Evolutionary conservation across 2,113 vertebrate genomes (phyloP).

Genomic region (Colossoma macropomum): DNA sequence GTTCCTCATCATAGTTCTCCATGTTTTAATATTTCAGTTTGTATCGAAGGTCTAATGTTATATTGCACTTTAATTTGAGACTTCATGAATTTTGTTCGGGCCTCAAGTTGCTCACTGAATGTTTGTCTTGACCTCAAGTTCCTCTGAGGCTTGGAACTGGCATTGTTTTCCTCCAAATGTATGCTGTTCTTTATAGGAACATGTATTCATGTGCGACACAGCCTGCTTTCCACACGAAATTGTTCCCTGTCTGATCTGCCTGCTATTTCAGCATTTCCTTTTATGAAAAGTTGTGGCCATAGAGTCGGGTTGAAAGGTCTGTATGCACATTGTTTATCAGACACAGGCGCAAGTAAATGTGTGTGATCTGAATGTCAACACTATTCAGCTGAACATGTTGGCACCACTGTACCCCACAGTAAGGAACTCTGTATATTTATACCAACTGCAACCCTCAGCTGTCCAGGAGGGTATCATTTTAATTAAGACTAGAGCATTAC

Average conservation of each 20-base stretch:
- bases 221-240: not conserved
- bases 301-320: not conserved
- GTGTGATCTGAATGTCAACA: not conserved
- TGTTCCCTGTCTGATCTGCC: not conserved
- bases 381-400: no score
- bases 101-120: not conserved
- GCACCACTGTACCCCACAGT: not conserved
- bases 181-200: not conserved
- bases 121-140: not conserved
- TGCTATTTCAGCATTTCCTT: slow-evolving; percentile 4
- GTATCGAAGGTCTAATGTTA: not conserved
- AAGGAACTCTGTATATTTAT: not conserved
- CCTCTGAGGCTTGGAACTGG: not conserved
- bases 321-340: not conserved
- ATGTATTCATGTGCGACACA: not conserved
- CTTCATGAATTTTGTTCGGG: no score
- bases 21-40: not conserved
- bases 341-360: not conserved
- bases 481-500: not conserved
- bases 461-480: slow-evolving; percentile 1
- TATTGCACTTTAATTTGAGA: no score
- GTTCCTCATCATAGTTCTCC: not conserved
- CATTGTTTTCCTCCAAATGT: slow-evolving; percentile 5
- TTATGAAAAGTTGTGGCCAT: not conserved
- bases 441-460: not conserved